A percentile compares a stretch with the other conserved stretches of the same genome.
phyloP scores from a whole-genome alignment of 1,140 invertebrate species.

The Cydia splendana region DNA sequence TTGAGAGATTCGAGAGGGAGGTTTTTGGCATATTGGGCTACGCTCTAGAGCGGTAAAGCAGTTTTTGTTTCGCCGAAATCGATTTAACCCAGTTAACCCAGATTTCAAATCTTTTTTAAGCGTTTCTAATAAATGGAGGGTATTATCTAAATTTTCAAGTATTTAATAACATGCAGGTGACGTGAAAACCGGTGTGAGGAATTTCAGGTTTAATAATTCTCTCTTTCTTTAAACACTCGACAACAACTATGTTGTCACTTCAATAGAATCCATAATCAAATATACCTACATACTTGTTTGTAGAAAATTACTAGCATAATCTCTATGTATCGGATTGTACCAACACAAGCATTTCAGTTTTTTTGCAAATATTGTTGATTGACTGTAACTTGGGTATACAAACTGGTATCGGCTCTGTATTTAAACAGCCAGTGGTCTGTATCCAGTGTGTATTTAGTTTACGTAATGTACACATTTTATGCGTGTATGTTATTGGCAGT shows the following conservation, averaged over 20 bases:
- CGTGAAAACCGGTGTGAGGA: background rate
- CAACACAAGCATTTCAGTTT: background rate
- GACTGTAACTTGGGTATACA: too few species aligned
- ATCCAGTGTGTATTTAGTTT: too few species aligned
- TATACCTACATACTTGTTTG: too few species aligned
- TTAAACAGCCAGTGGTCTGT: too few species aligned
- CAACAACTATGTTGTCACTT: too few species aligned
- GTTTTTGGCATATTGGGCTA: background rate
- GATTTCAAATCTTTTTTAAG: background rate
- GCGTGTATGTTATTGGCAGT: too few species aligned
- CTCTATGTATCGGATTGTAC: background rate
- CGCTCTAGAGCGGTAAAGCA: background rate
- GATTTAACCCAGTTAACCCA: background rate
- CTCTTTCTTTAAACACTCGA: too few species aligned
- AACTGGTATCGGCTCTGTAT: too few species aligned
- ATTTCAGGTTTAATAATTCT: background rate
- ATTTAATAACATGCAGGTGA: background rate
- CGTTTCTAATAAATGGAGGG: background rate
- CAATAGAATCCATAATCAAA: too few species aligned
- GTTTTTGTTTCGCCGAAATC: background rate
- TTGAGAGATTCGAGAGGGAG: constrained; percentile 8
- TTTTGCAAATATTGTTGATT: too few species aligned
- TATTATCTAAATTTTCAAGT: background rate
- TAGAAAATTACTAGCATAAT: too few species aligned
- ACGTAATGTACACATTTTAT: too few species aligned